A percentile compares a stretch with the other conserved stretches of the same genome.
Conservation (phyloP, 2,888 invertebrate species). For the Volucella inanis region DNA sequence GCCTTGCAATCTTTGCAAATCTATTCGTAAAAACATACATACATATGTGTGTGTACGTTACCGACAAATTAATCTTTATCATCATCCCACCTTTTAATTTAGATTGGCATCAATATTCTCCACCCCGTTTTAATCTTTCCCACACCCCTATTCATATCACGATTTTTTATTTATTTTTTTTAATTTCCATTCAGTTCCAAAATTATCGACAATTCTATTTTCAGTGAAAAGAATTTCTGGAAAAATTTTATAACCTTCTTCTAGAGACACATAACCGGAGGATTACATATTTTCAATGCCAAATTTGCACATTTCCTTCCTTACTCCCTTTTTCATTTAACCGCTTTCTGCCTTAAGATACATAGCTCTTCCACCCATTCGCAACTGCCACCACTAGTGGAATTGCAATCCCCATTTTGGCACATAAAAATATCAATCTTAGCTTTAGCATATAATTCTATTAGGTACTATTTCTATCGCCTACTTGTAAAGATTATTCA, state of each 20-base stretch:
- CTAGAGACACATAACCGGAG: too few relatives aligned
- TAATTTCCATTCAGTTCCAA: too few relatives aligned
- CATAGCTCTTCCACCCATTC: neutral
- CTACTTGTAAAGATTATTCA: slow-evolving; percentile 65
- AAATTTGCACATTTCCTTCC: slow-evolving; percentile 38
- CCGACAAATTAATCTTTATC: too few relatives aligned
- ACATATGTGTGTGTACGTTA: neutral
- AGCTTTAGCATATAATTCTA: slow-evolving; percentile 70
- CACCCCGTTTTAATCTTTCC: too few relatives aligned
- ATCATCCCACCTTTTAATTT: too few relatives aligned
- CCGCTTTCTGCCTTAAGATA: slow-evolving; percentile 11
- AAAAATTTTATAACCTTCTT: too few relatives aligned
- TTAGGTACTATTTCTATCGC: slow-evolving; percentile 69
- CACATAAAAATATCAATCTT: slow-evolving; percentile 69
- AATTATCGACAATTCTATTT: too few relatives aligned
- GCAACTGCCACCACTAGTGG: slow-evolving; percentile 41
- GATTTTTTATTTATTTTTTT: too few relatives aligned
- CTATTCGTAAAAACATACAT: slow-evolving; percentile 27
- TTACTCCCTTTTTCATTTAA: slow-evolving; percentile 21
- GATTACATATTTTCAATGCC: slow-evolving; percentile 22
- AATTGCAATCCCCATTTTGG: slow-evolving; percentile 62
- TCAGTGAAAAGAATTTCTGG: too few relatives aligned
- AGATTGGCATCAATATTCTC: too few relatives aligned
- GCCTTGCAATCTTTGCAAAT: slow-evolving; percentile 11
- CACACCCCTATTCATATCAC: too few relatives aligned